These are phyloP conservation scores for Uria lomvia DNA, from an alignment of 2,113 vertebrate genomes.

Conservation along the genomic window DNA sequence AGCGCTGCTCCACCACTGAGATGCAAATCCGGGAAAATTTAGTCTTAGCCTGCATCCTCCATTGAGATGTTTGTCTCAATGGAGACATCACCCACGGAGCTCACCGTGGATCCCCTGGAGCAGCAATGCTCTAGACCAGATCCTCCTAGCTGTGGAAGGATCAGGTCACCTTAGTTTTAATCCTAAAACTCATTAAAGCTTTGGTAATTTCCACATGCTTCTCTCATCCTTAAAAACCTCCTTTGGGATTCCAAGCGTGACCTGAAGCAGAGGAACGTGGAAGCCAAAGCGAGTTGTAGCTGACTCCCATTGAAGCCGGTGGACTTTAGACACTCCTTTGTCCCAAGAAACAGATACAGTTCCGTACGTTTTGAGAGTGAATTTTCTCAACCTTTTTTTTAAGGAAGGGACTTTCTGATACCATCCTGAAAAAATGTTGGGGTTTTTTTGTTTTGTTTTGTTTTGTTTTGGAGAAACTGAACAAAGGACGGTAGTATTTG, in stretches of 20 bases:
- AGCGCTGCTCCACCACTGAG: rapidly evolving
- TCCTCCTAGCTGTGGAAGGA: neutral
- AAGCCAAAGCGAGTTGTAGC: neutral
- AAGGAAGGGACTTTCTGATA: neutral
- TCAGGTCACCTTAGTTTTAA: neutral
- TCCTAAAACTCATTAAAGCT: neutral
- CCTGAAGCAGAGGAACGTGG: neutral
- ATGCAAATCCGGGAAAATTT: neutral
- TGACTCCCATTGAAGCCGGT: neutral
- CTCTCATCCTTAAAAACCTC: neutral
- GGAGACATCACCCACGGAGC: neutral
- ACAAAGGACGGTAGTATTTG: neutral
- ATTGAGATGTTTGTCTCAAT: neutral
- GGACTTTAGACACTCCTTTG: neutral
- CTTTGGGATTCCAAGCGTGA: neutral
- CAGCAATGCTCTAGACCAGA: neutral
- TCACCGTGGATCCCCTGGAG: neutral
- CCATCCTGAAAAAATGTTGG: neutral
- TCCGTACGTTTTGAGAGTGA: neutral
- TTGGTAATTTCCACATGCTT: neutral
- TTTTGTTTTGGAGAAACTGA: neutral
- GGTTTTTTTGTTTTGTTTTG: neutral
- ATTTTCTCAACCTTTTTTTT: neutral
- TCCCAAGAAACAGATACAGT: neutral
- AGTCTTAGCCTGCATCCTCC: neutral